Conservation (phyloP, 92 coral and sea anemone genomes). For the Porites rus region DNA sequence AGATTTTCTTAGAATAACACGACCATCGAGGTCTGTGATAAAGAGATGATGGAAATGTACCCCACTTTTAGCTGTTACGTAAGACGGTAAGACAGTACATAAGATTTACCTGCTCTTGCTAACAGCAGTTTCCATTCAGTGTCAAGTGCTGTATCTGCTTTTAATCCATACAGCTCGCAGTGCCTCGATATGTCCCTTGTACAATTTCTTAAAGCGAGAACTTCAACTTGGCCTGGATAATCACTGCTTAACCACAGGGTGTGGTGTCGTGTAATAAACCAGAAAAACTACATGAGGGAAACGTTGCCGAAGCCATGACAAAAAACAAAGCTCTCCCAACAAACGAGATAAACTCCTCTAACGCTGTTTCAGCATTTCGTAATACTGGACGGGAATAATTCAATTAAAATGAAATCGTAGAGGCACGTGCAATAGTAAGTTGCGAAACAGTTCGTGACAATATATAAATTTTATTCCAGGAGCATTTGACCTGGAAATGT, state of each 20-base stretch:
- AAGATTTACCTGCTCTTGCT: background rate
- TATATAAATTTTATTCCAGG: constrained; percentile 7
- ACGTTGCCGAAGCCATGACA: constrained; percentile 21
- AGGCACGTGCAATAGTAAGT: background rate
- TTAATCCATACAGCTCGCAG: constrained; percentile 19
- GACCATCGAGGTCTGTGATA: constrained; percentile 19
- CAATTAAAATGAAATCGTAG: background rate
- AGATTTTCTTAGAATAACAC: background rate
- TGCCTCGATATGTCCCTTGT: constrained; percentile 5
- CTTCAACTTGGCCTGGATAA: constrained; percentile 1
- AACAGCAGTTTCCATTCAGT: background rate
- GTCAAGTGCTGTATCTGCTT: background rate
- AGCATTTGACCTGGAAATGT: constrained; percentile 20
- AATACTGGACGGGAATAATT: background rate
- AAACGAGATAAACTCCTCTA: constrained; percentile 10
- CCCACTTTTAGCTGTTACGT: background rate
- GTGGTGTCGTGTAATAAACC: constrained; percentile 1
- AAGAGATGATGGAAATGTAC: background rate
- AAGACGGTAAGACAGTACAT: background rate
- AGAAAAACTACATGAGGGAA: constrained; percentile 15
- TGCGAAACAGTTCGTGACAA: constrained; percentile 7
- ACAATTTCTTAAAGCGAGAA: background rate
- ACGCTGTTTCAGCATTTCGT: background rate
- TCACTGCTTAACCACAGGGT: constrained; percentile 5
- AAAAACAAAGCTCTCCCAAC: constrained; percentile 4